Base-by-base conservation (phyloP, 2,113 vertebrate genomes). In the Pterocles gutturalis region DNA sequence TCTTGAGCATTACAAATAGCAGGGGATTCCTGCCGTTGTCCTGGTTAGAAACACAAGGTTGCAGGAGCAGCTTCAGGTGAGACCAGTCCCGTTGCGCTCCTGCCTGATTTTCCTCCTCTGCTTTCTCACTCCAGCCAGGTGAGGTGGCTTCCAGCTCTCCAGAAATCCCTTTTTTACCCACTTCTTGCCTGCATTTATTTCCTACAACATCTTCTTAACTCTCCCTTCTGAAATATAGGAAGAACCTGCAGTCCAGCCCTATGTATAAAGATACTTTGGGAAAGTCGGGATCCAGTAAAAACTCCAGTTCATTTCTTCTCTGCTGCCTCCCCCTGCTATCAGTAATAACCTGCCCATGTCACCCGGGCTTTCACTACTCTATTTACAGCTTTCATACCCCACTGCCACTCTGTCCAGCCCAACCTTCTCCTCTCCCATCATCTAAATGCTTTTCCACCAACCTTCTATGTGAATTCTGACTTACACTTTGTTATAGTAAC, bases 401-500 rank as follows among this genome's bases (percentile, higher is more conserved):
- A 29, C 57, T 85, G 87, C 86, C 87, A 51, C 64, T 54, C 76
- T 60, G 43, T 83, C 91, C 89, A 67, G 79, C 65, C 69, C 66
- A 43, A 57, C 94, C 61, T 64, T 55, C 82, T 92, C 70, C 51
- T 80, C 57, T 93, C 55, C 36, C 16, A n/a, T 90, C 84, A 65
- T 38, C 41, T 51, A 66, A 78, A 84, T 31, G 29, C 72, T 82
- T 83, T 92, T 54, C 67, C 43, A 89, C 64, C 80, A 71, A 15
- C 76, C n/a, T 79, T 29, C 33, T 79, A 88, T 62, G 77, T 91
- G 96, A 93, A 84, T 94, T 70, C 81, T 45, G n/a, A 65, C 17
- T 75, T 45, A 61, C 15, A 24, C 87, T 66, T 92, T 62, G 62
- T 91, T 93, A 78, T 24, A 75, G 69, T 38, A 65, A 34, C 16